Base-by-base conservation (phyloP, 2,888 invertebrate genomes). In the Ectobius pallidus region DNA sequence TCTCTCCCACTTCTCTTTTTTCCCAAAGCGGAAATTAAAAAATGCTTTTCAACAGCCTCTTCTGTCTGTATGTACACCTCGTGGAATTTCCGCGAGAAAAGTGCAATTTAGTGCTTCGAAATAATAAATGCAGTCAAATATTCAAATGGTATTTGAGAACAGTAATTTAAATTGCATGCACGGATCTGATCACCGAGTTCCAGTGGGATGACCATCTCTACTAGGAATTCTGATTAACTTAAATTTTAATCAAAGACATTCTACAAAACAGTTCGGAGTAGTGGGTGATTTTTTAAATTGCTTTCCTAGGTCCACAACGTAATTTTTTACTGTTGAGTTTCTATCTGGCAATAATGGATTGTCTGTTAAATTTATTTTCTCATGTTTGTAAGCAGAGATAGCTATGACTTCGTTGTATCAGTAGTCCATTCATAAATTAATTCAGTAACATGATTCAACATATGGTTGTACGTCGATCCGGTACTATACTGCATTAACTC, bases 1-100 rank as follows among this genome's bases (percentile, higher is more conserved):
- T n/a, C 16, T 25, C 27, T 14, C 39, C 39, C 20, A n/a, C 20
- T 20, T 27, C 39, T 44, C 25, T 46, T 58, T 52, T 52, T 52
- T 58, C 11, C 58, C 30, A n/a, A 30, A 58, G 30, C 58, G 58
- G 58, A 58, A 58, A 58, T 58, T 58, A 58, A 58, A 58, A 58
- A 58, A 58, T 58, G 58, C 58, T 58, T 58, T 30, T 30, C 30
- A 58, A 20, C 58, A 14, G 58, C 58, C 58, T 58, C n/a, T 58
- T 30, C 30, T 58, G 58, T 58, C 58, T 16, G 58, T 58, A 30
- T 58, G 9, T 58, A 30, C 30, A 58, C 30, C 14, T 30, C 58
- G 25, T n/a, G 4, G 30, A n/a, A 30, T 30, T 58, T 58, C 30
- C 58, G 30, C 30, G n/a, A 25, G 32, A 30, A 30, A 58, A 30